Base-by-base conservation (phyloP, 1,140 invertebrate species). In the Platyscapa corneri region DNA sequence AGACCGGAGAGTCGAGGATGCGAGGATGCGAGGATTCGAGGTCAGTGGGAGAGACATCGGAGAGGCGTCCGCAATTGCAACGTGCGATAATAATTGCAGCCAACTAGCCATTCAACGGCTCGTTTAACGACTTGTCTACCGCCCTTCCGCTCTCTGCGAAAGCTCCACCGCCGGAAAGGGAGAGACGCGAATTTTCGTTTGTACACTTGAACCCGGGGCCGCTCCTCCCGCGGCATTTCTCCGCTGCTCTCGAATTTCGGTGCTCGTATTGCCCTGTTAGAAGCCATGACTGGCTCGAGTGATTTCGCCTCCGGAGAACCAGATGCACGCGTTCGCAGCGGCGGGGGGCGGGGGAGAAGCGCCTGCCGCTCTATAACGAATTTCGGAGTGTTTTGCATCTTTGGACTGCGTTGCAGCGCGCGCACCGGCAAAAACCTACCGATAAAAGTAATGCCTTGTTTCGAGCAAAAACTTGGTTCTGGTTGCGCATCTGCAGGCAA, bases 61-160 rank as follows among this genome's bases (percentile, higher is more conserved):
- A 30, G 75, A 65, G 30, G 3, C 30, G 3, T 16, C 27, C 39
- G 23, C n/a, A 72, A n/a, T 3, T 67, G 30, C 39, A 84, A 27
- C 56, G 56, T 60, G 56, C 49, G 49, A 76, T 83, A 53, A 83
- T 86, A 87, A 87, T 87, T 87, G 86, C 75, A 37, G 37, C 8
- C 67, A 67, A 74, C 80, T 79, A 67, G 70, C 84, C 80, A 67
- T 87, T 56, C 23, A 79, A 77, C 70, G 75, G 39, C 53, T 70
- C 80, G 46, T 76, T 86, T 75, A 86, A 76, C 42, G 72, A n/a
- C 53, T 65, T 53, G 74, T 49, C 56, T 42, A 49, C 49, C n/a
- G 32, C 56, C 20, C 72, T 53, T 20, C 10, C 34, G 8, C 12
- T 46, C 42, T 46, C n/a, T n/a, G n/a, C n/a, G 42, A 46, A 46